Evolutionary conservation across 2,888 invertebrate species (phyloP).

Genomic region (Arrhopalites spinosus): DNA sequence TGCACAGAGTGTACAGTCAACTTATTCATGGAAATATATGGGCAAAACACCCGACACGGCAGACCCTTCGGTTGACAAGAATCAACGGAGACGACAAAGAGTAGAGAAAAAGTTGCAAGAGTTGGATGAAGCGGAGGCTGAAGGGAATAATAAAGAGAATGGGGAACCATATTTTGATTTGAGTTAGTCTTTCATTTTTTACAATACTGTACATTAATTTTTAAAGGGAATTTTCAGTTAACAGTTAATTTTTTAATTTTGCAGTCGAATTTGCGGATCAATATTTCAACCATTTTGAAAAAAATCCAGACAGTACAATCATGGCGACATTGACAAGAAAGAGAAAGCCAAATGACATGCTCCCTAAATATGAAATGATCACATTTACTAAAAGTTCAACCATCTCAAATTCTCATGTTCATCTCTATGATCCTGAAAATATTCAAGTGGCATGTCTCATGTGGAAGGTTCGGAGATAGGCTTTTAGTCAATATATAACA

Average conservation of each 20-base stretch:
- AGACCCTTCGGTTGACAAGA: constrained; percentile 16
- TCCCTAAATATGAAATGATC: constrained; percentile 92
- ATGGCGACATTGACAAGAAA: constrained; percentile 84
- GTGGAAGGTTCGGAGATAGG: constrained; percentile 77
- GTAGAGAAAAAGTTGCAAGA: constrained; percentile 86
- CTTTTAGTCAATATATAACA: background rate
- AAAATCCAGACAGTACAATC: constrained; percentile 83
- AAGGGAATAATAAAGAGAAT: constrained; percentile 61
- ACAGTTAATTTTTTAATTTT: no score
- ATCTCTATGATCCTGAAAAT: constrained; percentile 93
- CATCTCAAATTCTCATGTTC: constrained; percentile 91
- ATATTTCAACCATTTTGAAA: constrained; percentile 87
- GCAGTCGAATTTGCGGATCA: constrained; percentile 94
- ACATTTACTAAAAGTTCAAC: constrained; percentile 83
- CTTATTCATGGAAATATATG: constrained; percentile 58
- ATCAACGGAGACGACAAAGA: constrained; percentile 58
- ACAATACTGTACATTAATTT: no score
- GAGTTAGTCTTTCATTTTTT: no score
- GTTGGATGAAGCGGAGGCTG: constrained; percentile 69
- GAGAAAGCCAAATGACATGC: constrained; percentile 74
- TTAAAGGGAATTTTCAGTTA: no score
- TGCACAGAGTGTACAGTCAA: constrained; percentile 52
- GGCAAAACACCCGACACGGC: constrained; percentile 57
- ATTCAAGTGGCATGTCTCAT: constrained; percentile 69
- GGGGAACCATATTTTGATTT: constrained; percentile 75